Conservation (phyloP, 2,888 invertebrate genomes). For the Amphimallon solstitiale region DNA sequence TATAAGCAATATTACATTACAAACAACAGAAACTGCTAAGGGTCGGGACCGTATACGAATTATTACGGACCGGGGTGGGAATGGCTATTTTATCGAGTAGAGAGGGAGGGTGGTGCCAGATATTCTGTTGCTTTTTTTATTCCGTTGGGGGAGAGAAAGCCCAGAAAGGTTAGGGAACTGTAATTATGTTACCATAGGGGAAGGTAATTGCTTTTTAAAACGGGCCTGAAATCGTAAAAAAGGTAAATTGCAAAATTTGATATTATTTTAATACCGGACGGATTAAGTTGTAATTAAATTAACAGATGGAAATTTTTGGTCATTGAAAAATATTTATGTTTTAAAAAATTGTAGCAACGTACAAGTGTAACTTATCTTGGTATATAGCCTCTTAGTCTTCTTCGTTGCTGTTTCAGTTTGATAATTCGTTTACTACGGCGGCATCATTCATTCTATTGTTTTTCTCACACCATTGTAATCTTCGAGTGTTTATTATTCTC, state of each 20-base stretch:
- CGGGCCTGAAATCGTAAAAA: slow-evolving; percentile 47
- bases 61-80: slow-evolving; percentile 48
- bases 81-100: slow-evolving; percentile 56
- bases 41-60: slow-evolving; percentile 47
- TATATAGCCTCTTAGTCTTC: too few species aligned
- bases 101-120: slow-evolving; percentile 52
- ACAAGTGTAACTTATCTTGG: too few species aligned
- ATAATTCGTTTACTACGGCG: too few species aligned
- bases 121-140: slow-evolving; percentile 45
- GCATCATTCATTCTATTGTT: too few species aligned
- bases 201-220: slow-evolving; percentile 63
- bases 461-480: too few species aligned
- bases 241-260: slow-evolving; percentile 44
- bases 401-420: too few species aligned
- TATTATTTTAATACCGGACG: slow-evolving; percentile 48
- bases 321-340: slow-evolving; percentile 13
- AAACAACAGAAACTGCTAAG: slow-evolving; percentile 48
- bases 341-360: too few species aligned
- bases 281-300: slow-evolving; percentile 45
- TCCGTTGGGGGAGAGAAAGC: slow-evolving; percentile 48
- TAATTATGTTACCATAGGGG: slow-evolving; percentile 60
- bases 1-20: slow-evolving; percentile 60
- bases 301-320: slow-evolving; percentile 23
- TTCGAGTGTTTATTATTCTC: too few species aligned
- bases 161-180: slow-evolving; percentile 40